Conservation (phyloP, 1,140 invertebrate species). For the Trichonephila clavipes region DNA sequence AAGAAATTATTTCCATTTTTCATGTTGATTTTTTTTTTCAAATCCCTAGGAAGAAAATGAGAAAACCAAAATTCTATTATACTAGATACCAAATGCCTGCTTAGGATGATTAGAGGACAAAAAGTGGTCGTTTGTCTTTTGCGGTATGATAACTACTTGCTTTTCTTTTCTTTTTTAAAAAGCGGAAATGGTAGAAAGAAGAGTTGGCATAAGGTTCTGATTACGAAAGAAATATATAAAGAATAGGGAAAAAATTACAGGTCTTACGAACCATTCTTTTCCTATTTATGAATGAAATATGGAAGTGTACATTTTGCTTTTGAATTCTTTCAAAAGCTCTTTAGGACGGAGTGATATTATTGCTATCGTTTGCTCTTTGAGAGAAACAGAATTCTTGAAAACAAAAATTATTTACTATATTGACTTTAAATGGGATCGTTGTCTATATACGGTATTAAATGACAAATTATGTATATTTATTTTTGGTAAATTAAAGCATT, state of each 20-base stretch:
- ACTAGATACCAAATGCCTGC: background rate
- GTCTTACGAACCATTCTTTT: too few relatives aligned
- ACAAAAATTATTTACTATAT: too few relatives aligned
- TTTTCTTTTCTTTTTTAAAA: background rate
- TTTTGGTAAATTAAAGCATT: too few relatives aligned
- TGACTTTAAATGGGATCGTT: too few relatives aligned
- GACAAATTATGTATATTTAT: too few relatives aligned
- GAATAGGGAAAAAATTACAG: background rate
- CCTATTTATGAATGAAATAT: too few relatives aligned
- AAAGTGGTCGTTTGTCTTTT: background rate
- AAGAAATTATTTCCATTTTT: constrained; percentile 57
- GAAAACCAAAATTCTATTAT: constrained; percentile 51
- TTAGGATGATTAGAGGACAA: constrained; percentile 7
- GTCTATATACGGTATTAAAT: too few relatives aligned
- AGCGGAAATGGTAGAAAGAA: background rate
- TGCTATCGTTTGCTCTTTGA: too few relatives aligned
- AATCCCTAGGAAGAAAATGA: constrained; percentile 19
- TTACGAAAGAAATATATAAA: background rate
- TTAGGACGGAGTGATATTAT: too few relatives aligned
- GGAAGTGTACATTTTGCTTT: too few relatives aligned
- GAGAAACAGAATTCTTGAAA: too few relatives aligned
- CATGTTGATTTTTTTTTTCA: background rate
- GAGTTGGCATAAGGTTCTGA: background rate
- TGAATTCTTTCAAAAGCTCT: too few relatives aligned
- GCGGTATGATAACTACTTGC: constrained; percentile 33